Percentiles rank a stretch among this genome's conserved stretches.
Evolutionary conservation across 2,797 vertebrate species (phyloP).

Genomic region (Danio albolineatus): DNA sequence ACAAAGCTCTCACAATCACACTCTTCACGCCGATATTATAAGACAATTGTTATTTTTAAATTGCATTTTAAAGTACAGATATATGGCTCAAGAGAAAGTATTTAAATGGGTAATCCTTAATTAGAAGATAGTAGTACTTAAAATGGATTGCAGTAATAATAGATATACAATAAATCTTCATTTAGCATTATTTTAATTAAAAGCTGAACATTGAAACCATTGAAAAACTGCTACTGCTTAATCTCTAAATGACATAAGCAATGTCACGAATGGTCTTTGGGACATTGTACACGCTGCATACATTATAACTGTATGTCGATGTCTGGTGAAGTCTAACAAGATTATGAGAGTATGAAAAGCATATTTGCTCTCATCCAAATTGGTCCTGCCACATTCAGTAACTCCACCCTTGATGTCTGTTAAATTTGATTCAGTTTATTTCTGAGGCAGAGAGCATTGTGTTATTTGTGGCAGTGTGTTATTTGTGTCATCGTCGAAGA

Average conservation of each 20-base stretch:
- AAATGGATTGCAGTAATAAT: too few relatives aligned
- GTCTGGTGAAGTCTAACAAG: neutral
- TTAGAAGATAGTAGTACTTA: too few relatives aligned
- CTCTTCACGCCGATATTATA: neutral
- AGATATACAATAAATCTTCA: too few relatives aligned
- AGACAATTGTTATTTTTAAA: neutral
- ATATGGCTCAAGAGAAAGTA: neutral
- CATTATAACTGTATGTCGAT: neutral
- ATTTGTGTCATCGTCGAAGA: slow-evolving; percentile 21
- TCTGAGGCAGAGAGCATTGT: slow-evolving; percentile 1
- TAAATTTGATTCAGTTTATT: slow-evolving; percentile 3
- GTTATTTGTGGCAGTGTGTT: neutral
- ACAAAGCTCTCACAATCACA: neutral
- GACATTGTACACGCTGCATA: neutral
- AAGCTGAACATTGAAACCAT: too few relatives aligned
- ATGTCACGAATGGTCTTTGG: neutral
- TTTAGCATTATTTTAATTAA: too few relatives aligned
- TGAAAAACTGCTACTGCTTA: too few relatives aligned
- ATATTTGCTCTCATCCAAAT: slow-evolving; percentile 8
- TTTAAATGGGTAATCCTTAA: too few relatives aligned
- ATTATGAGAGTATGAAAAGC: neutral
- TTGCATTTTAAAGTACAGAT: neutral
- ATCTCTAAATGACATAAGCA: too few relatives aligned
- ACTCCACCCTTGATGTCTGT: neutral
- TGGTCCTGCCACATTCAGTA: neutral